Evolutionary conservation across 2,797 vertebrate genomes (phyloP), one percentile per base, ranked within the genome.

Genomic region (Hydrophis major): DNA sequence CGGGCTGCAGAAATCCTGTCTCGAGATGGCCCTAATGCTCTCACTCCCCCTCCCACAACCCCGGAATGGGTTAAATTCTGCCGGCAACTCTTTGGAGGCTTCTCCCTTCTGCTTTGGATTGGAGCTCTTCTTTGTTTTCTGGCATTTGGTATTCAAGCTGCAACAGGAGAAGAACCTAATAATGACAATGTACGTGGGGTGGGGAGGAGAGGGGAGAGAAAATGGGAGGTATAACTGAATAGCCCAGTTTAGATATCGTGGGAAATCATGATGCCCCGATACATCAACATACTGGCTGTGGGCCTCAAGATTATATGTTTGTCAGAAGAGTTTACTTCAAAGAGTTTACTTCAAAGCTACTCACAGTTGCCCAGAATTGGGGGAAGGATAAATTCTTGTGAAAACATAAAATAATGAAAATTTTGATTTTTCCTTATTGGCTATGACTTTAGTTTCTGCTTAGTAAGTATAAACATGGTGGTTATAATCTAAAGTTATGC

Each of bases 1-100:
- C 98, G 98, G 95, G 99, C 98, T 47, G 99, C 98, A 86, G 99
- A 99, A 97, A 98, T 99, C 96, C 97, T 99, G 93, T 98, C 98
- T 83, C 98, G 99, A 16, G 99, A 99, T 16, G 99, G 99, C 4
- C 99, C 98, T 0, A 99, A 99, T 6, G 96, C 99, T 83, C 98
- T 99, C 83, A 99, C 99, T 0, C 99, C 99, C 0, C 99, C 99
- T 22, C 99, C 99, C 69, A 99, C 99, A 0, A 99, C 99, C 8
- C 99, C 99, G 0, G 99, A 99, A 93, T 99, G 99, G 99, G 97
- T 99, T 4, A 99, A 99, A 95, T 99, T 99, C 97, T 99, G 99
- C 83, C 98, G 97, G 96, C 99, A 99, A 97, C 98, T 99, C 56
- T 99, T 99, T 0, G 99, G 99, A 20, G 99, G 99, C 0, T 99